Percentiles rank a stretch among this genome's conserved stretches.
Conservation (phyloP, 1,140 invertebrate genomes). For the Brachionus calyciflorus region DNA sequence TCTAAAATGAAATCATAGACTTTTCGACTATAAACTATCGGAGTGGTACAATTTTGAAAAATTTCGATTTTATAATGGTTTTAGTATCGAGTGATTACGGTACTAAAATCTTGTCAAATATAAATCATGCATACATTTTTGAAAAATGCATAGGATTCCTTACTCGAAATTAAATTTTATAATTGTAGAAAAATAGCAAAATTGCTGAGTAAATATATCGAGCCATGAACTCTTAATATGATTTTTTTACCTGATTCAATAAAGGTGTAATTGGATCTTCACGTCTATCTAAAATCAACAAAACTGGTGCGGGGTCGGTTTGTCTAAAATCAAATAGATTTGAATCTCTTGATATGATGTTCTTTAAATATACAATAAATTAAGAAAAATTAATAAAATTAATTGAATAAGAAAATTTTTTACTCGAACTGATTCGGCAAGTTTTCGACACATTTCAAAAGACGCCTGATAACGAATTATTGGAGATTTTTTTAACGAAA, state of each 20-base stretch:
- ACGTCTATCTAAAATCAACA: constrained; percentile 82
- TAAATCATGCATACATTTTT: no score
- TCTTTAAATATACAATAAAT: constrained; percentile 59
- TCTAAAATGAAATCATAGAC: no score
- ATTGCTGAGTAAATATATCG: no score
- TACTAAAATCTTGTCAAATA: no score
- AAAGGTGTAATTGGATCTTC: constrained; percentile 93
- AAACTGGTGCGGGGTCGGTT: constrained; percentile 65
- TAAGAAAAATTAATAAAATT: constrained; percentile 54
- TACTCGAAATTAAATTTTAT: neutral
- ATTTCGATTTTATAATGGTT: no score
- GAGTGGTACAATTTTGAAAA: no score
- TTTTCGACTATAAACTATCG: no score
- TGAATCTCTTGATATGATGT: constrained; percentile 80
- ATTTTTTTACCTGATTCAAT: constrained; percentile 81
- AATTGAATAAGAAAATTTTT: constrained; percentile 56
- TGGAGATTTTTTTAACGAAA: constrained; percentile 87
- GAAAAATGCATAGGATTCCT: no score
- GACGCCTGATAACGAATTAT: constrained; percentile 85
- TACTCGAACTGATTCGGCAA: constrained; percentile 69
- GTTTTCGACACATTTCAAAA: constrained; percentile 76
- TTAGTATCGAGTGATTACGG: no score
- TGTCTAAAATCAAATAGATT: constrained; percentile 78
- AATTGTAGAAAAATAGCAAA: neutral
- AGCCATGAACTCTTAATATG: no score